Evolutionary conservation across 2,888 invertebrate species (phyloP).

Genomic region (Gari tellinella): DNA sequence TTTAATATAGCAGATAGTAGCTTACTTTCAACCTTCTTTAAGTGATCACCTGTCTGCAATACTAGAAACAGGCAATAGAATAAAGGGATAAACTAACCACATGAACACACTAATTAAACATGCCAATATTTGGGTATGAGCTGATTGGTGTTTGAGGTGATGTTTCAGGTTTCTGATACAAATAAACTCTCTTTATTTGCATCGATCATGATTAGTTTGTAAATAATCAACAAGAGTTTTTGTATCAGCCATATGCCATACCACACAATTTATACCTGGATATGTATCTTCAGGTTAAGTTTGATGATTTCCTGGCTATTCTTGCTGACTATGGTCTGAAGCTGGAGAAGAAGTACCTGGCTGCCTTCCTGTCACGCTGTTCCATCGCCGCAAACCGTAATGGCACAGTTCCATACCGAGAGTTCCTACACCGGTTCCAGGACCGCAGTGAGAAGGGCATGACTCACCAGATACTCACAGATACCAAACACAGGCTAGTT

Average conservation of each 20-base stretch:
- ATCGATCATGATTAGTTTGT: no score
- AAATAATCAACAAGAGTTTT: no score
- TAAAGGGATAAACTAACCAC: no score
- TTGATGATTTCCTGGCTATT: constrained; percentile 80
- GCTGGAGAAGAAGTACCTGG: constrained; percentile 80
- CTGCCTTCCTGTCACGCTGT: constrained; percentile 82
- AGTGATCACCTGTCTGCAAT: no score
- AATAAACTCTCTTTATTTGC: no score
- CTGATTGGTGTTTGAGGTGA: no score
- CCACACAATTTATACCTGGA: not conserved
- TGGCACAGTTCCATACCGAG: constrained; percentile 81
- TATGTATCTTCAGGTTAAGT: constrained; percentile 67
- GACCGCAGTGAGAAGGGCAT: constrained; percentile 83
- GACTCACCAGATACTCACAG: constrained; percentile 82
- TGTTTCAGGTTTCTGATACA: no score
- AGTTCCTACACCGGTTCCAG: constrained; percentile 84
- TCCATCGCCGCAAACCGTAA: constrained; percentile 74
- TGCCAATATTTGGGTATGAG: no score
- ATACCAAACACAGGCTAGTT: constrained; percentile 81
- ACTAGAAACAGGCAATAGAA: no score
- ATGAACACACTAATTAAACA: no score
- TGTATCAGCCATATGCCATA: not conserved
- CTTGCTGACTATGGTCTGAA: constrained; percentile 76
- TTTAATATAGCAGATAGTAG: no score
- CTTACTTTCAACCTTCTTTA: no score